Base-by-base conservation (phyloP, 2,113 vertebrate genomes). In the Dipodomys ordii region DNA sequence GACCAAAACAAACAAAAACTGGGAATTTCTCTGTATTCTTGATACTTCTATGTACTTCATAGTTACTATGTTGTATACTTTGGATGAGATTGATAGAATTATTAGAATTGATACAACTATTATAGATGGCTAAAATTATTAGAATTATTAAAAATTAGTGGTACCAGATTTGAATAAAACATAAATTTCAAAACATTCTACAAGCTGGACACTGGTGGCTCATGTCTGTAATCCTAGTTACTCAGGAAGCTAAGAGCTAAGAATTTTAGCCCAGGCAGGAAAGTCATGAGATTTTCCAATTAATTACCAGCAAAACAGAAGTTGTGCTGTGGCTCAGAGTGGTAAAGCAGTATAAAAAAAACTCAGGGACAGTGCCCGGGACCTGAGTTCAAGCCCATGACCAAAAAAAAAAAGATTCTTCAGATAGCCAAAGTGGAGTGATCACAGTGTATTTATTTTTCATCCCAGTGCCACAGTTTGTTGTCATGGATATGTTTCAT, bases 91-190 rank as follows among this genome's bases (percentile, higher is more conserved):
- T 80, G 68, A 65, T 85, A 95, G 77, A 39, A 3, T 35, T 87
- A 73, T 49, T 94, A 57, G 53, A 57, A 57, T 57, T 57, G 53
- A 57, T 57, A 57, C 11, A 57, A 57, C 53, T 57, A 57, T 57
- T 57, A 57, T 57, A 57, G 53, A 57, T 39, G 39, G 39, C 5
- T 53, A 53, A 2, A 53, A 53, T 13, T 53, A n/a, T 79, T 80
- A 62, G 72, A 92, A 79, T 77, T 90, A 85, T 62, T 83, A 39
- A 39, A 39, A 39, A 39, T 39, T 90, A 65, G 77, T 94, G 88
- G 3, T 15, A 57, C 22, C 49, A 88, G 64, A 94, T 64, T 57
- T 46, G n/a, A 74, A 23, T 85, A 25, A 90, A 80, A 44, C 35
- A 44, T 91, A 77, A 82, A 2, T 95, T 87, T 92, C 22, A 30